Conservation (phyloP, 37 sponge, comb jelly and placozoan species). For the Ianthella basta region DNA sequence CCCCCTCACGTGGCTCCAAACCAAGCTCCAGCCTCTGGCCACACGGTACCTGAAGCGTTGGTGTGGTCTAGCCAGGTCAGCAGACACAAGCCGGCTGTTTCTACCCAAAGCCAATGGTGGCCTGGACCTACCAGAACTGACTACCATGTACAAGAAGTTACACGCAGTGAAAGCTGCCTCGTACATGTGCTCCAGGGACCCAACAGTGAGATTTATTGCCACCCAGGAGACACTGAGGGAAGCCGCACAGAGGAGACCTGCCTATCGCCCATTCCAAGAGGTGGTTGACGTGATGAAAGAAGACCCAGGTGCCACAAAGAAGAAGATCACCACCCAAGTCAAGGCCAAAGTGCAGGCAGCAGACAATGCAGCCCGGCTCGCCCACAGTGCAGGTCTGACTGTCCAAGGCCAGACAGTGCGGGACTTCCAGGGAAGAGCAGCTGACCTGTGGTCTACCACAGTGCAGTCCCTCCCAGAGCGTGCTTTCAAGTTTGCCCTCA, state of each 20-base stretch:
- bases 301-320: conserved; percentile 22
- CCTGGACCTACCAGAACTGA: conserved; percentile 13
- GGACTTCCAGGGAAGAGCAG: no score
- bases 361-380: neutral
- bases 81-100: conserved; percentile 16
- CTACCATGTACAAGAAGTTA: conserved; percentile 30
- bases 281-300: neutral
- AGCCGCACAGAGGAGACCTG: neutral
- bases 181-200: conserved; percentile 14
- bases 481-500: no score
- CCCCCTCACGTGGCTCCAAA: conserved; percentile 22
- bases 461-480: no score
- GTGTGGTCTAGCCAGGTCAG: conserved; percentile 29
- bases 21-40: conserved; percentile 7
- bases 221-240: neutral
- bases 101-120: conserved; percentile 29
- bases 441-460: no score
- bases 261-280: neutral
- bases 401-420: neutral
- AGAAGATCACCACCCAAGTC: neutral
- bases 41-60: conserved; percentile 38
- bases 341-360: neutral
- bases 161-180: neutral
- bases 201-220: neutral
- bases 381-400: neutral